These are phyloP conservation scores for Hybos culiciformis DNA, from an alignment of 2,888 invertebrate species.

Conservation along the genomic window DNA sequence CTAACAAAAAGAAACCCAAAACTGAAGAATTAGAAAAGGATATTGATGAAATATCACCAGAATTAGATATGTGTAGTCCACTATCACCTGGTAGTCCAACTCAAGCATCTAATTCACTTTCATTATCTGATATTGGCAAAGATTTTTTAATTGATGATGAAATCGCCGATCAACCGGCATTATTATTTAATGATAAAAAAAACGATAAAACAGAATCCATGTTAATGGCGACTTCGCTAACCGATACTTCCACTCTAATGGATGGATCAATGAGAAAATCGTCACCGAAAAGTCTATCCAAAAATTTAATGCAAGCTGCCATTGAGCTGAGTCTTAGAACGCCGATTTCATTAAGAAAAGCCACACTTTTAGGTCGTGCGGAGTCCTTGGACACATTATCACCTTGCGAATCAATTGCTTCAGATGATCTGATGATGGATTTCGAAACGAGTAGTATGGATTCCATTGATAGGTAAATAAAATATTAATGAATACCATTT, in stretches of 20 bases:
- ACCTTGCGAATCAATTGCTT: constrained; percentile 69
- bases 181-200: constrained; percentile 56
- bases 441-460: constrained; percentile 46
- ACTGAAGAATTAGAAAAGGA: constrained; percentile 37
- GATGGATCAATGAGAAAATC: constrained; percentile 31
- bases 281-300: constrained; percentile 26
- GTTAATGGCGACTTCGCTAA: constrained; percentile 25
- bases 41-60: constrained; percentile 35
- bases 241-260: constrained; percentile 35
- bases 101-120: constrained; percentile 62
- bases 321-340: constrained; percentile 34
- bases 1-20: constrained; percentile 31
- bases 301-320: constrained; percentile 30
- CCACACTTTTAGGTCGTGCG: constrained; percentile 42
- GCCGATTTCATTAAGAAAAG: constrained; percentile 29
- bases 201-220: constrained; percentile 24
- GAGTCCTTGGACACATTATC: constrained; percentile 70
- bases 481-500: too few species aligned
- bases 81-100: constrained; percentile 65
- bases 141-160: constrained; percentile 79
- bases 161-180: constrained; percentile 78
- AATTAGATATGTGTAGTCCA: constrained; percentile 36
- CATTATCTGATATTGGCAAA: constrained; percentile 60
- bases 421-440: constrained; percentile 80
- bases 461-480: constrained; percentile 30